Evolutionary conservation across 1,140 invertebrate species (phyloP), one percentile per base, ranked within the genome.

Genomic region (Eumeta japonica): DNA sequence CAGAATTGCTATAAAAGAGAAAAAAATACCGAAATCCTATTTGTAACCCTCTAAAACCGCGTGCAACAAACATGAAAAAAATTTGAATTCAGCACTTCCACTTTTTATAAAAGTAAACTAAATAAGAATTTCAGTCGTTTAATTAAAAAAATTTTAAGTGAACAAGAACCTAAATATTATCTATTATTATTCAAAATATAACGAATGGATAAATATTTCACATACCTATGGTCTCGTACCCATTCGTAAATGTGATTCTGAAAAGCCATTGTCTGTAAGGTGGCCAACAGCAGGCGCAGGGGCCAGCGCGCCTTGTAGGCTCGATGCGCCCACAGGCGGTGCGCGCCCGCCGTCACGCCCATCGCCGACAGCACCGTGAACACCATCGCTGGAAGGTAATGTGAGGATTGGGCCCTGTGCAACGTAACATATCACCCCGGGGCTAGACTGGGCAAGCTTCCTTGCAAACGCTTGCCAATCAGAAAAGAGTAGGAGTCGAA

Each of bases 341-440:
- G 93, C 2, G 89, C 89, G 5, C 94, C 93, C 1, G 88, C 92
- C 9, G 92, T 95, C 13, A 95, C 81, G 0, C 88, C 88, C 37
- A 89, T 45, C 1, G 76, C 88, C 1, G 77, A 75, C 12, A 72
- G 41, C 0, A 45, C 15, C 0, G 71, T 74, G 41, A 86, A 67
- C 1, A 80, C 35, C 0, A 80, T 3, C 12, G 75, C 87, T 90
- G 47, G 16, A 77, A 78, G 36, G 17, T 37, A 15, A 37, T 18
- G 28, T n/a, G n/a, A n/a, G n/a, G n/a, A n/a, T n/a, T n/a, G n/a
- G n/a, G n/a, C n/a, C n/a, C n/a, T n/a, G n/a, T n/a, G n/a, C n/a
- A n/a, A n/a, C n/a, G n/a, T n/a, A n/a, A n/a, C n/a, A n/a, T n/a
- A n/a, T n/a, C n/a, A n/a, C n/a, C n/a, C n/a, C n/a, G n/a, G n/a